phyloP scores from a whole-genome alignment of 2,797 vertebrate genomes.

The Acanthurus lineatus region DNA sequence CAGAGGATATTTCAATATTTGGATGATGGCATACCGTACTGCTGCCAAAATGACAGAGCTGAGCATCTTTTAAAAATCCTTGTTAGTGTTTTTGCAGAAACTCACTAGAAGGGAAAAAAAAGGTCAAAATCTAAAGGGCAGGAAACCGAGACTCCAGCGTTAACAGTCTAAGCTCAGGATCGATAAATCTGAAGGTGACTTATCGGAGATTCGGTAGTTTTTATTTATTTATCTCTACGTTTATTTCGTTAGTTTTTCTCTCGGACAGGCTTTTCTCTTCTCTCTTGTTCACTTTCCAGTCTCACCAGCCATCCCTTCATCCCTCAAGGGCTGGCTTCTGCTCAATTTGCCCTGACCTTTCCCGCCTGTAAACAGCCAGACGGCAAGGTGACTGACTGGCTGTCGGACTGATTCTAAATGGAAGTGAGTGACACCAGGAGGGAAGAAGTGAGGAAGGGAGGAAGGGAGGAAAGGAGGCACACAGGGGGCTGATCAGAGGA shows the following conservation, averaged over 20 bases:
- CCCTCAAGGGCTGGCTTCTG: slow-evolving; percentile 57
- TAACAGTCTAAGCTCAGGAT: slow-evolving; percentile 46
- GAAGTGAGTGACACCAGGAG: slow-evolving; percentile 26
- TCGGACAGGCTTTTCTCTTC: slow-evolving; percentile 9
- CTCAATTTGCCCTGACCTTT: slow-evolving; percentile 68
- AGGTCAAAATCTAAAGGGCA: slow-evolving; percentile 8
- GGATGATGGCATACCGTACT: too few species aligned
- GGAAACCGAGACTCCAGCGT: slow-evolving; percentile 25
- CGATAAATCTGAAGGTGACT: slow-evolving; percentile 50
- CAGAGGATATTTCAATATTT: too few species aligned
- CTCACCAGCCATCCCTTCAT: slow-evolving; percentile 33
- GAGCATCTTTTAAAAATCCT: not conserved
- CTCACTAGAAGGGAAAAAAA: not conserved
- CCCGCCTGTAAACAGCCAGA: slow-evolving; percentile 55
- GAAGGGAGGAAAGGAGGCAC: not conserved
- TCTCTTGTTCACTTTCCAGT: slow-evolving; percentile 35
- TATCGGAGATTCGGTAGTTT: slow-evolving; percentile 11
- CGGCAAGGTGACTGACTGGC: slow-evolving; percentile 54
- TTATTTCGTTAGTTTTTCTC: not conserved
- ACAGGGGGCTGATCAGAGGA: slow-evolving; percentile 12
- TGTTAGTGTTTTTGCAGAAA: slow-evolving; percentile 15
- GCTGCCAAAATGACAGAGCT: too few species aligned
- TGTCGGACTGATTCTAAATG: slow-evolving; percentile 54
- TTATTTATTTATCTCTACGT: not conserved
- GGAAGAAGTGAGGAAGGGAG: not conserved